Conservation (phyloP, 1,140 invertebrate species). For the Drosophila tani region DNA sequence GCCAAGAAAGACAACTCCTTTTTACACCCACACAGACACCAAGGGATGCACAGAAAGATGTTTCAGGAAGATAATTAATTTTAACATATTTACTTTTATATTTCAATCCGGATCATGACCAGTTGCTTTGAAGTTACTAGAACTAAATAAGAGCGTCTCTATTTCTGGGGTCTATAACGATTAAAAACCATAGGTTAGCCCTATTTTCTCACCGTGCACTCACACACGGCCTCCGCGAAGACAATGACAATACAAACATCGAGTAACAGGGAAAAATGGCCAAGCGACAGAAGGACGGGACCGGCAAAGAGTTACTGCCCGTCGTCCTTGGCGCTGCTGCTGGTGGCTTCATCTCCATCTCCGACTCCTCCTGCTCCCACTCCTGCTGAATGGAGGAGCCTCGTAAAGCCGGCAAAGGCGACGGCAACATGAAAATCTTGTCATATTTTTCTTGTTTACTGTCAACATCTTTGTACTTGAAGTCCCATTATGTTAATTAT, state of each 20-base stretch:
- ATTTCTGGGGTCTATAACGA: no score
- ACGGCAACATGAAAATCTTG: conserved; percentile 80
- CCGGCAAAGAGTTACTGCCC: conserved; percentile 60
- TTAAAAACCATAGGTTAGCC: no score
- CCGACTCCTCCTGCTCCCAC: conserved; percentile 15
- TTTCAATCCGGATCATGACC: no score
- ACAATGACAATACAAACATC: conserved; percentile 75
- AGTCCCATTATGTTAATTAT: conserved; percentile 83
- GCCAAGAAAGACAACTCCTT: conserved; percentile 39
- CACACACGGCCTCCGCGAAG: conserved; percentile 42
- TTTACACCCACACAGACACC: conserved; percentile 3
- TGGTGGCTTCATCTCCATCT: conserved; percentile 6
- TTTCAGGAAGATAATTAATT: no score
- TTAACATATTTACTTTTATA: no score
- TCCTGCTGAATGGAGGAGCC: conserved; percentile 12
- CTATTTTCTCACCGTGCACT: conserved; percentile 18
- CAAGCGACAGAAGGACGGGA: conserved; percentile 45
- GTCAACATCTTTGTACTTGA: conserved; percentile 83
- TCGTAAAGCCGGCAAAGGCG: conserved; percentile 55
- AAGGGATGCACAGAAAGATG: neutral
- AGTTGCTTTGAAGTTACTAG: no score
- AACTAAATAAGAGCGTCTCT: no score
- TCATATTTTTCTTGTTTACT: conserved; percentile 84
- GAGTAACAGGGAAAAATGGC: conserved; percentile 65
- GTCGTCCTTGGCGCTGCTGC: conserved; percentile 4